These are phyloP conservation scores for Lepidonotus clava DNA, from an alignment of 2,888 invertebrate genomes.

Conservation along the genomic window DNA sequence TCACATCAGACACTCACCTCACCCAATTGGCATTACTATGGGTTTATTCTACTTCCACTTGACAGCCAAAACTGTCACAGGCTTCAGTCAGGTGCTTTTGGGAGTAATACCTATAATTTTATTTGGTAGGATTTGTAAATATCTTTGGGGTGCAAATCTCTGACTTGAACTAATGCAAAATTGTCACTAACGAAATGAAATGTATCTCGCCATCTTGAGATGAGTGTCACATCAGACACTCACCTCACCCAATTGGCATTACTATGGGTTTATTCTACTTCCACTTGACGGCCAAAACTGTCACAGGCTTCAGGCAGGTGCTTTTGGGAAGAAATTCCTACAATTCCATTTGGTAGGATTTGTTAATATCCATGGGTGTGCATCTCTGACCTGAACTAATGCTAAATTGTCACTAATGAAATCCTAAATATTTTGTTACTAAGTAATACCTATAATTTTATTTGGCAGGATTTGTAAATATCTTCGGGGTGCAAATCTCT, in stretches of 20 bases:
- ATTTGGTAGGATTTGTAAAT: too few relatives aligned
- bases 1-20: constrained; percentile 40
- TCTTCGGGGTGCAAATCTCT: too few relatives aligned
- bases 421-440: too few relatives aligned
- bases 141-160: too few relatives aligned
- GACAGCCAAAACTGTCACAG: constrained; percentile 17
- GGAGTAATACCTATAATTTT: neutral
- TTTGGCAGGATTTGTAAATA: too few relatives aligned
- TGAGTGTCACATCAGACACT: constrained; percentile 15
- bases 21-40: constrained; percentile 45
- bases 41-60: constrained; percentile 44
- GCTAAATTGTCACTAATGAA: too few relatives aligned
- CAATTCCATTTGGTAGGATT: too few relatives aligned
- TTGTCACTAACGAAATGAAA: too few relatives aligned
- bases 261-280: constrained; percentile 40
- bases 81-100: neutral
- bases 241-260: constrained; percentile 51
- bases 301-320: neutral
- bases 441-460: too few relatives aligned
- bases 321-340: constrained; percentile 30
- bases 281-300: constrained; percentile 31
- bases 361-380: too few relatives aligned
- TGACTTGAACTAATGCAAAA: too few relatives aligned
- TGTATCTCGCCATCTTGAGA: constrained; percentile 50
- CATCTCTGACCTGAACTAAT: too few relatives aligned